phyloP scores from a whole-genome alignment of 2,797 vertebrate species.

The Phrynocephalus vlangalii region DNA sequence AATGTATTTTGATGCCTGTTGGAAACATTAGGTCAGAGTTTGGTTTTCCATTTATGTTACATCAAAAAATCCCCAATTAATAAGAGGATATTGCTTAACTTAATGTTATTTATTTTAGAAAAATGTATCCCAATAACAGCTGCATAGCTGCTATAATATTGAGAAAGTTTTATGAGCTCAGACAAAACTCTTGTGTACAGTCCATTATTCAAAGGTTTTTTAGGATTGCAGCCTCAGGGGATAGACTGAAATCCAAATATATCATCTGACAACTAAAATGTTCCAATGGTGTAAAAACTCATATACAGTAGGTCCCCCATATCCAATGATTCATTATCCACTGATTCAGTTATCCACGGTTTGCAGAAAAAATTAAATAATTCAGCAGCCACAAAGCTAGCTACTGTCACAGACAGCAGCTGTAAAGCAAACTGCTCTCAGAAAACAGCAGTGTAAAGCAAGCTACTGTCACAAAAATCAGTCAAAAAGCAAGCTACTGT shows the following conservation, averaged over 20 bases:
- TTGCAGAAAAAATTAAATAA: no score
- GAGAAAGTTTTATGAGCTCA: neutral
- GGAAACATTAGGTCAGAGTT: neutral
- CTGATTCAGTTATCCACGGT: no score
- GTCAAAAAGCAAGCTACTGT: no score
- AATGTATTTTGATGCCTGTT: neutral
- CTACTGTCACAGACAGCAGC: no score
- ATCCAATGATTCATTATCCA: no score
- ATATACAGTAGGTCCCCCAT: neutral
- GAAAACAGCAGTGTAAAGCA: no score
- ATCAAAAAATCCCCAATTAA: neutral
- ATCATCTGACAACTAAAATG: neutral
- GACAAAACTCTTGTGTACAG: neutral
- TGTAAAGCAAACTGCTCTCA: no score
- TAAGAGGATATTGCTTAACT: neutral
- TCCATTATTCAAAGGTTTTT: neutral
- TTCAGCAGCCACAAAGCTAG: no score
- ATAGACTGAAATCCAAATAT: neutral
- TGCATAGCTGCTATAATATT: neutral
- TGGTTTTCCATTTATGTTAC: neutral
- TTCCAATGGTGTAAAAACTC: neutral
- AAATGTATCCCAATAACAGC: neutral
- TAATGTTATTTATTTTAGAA: neutral
- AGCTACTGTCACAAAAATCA: no score
- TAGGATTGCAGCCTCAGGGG: neutral